Conservation (phyloP, 2,113 vertebrate genomes). For the Bufo bufo region DNA sequence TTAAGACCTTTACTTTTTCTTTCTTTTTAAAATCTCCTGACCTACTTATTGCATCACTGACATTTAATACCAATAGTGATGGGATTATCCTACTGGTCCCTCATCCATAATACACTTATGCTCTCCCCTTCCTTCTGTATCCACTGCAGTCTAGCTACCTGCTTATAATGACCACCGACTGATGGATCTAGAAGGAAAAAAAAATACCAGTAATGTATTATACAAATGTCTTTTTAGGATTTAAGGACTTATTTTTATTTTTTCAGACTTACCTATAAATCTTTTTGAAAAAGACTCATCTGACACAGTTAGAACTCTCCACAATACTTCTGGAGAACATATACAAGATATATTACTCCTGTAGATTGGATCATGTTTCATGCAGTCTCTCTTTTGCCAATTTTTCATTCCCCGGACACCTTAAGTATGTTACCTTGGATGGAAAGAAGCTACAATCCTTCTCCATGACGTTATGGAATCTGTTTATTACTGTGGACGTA, state of each 20-base stretch:
- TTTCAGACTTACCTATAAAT: background rate
- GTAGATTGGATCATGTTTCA: background rate
- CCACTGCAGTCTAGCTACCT: background rate
- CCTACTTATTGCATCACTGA: no score
- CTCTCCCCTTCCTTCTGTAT: background rate
- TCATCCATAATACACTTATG: background rate
- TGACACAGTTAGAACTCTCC: background rate
- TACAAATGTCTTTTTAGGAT: background rate
- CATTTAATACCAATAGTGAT: background rate
- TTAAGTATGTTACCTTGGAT: constrained; percentile 28
- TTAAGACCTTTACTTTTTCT: no score
- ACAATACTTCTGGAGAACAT: background rate
- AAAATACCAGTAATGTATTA: background rate
- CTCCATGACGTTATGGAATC: constrained; percentile 30
- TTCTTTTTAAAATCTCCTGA: no score
- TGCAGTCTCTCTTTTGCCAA: background rate
- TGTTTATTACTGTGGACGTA: constrained; percentile 3
- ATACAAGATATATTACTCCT: background rate
- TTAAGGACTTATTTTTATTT: background rate
- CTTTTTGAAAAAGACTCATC: background rate
- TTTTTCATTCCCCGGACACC: background rate
- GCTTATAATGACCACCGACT: background rate
- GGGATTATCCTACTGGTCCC: background rate
- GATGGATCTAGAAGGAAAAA: background rate
- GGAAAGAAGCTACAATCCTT: constrained; percentile 26